Conservation (phyloP, 2,797 vertebrate genomes). For the Taenioides sp. region DNA sequence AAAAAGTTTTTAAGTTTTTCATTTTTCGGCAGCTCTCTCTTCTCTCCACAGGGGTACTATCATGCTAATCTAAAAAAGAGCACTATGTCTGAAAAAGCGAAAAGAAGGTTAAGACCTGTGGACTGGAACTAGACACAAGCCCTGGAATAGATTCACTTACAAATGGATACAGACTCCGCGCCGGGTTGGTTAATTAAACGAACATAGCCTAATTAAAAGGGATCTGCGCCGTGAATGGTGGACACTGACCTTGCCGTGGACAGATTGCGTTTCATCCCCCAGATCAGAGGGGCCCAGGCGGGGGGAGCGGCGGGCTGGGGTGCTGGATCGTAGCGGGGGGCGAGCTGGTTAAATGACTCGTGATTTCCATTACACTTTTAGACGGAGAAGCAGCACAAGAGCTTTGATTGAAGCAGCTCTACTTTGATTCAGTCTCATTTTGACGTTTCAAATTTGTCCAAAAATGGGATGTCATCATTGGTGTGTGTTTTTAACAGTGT, state of each 20-base stretch:
- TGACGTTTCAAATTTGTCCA: constrained; percentile 4
- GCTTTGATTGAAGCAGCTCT: constrained; percentile 31
- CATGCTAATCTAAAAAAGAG: constrained; percentile 72
- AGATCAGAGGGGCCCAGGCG: constrained; percentile 39
- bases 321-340: constrained; percentile 20
- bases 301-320: constrained; percentile 25
- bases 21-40: constrained; percentile 25
- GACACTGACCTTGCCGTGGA: constrained; percentile 53
- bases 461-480: not conserved
- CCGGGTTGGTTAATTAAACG: constrained; percentile 74
- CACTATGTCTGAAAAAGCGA: constrained; percentile 54
- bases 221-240: constrained; percentile 53
- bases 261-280: constrained; percentile 39
- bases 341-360: constrained; percentile 24
- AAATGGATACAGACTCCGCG: constrained; percentile 67
- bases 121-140: constrained; percentile 54
- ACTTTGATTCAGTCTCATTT: constrained; percentile 5
- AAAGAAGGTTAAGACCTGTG: constrained; percentile 44
- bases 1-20: too few relatives aligned
- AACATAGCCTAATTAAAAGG: constrained; percentile 68
- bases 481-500: not conserved
- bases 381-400: constrained; percentile 28
- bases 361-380: constrained; percentile 19
- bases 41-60: constrained; percentile 63
- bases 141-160: constrained; percentile 41